Conservation (phyloP, 2,113 vertebrate species). For the Piaya cayana region DNA sequence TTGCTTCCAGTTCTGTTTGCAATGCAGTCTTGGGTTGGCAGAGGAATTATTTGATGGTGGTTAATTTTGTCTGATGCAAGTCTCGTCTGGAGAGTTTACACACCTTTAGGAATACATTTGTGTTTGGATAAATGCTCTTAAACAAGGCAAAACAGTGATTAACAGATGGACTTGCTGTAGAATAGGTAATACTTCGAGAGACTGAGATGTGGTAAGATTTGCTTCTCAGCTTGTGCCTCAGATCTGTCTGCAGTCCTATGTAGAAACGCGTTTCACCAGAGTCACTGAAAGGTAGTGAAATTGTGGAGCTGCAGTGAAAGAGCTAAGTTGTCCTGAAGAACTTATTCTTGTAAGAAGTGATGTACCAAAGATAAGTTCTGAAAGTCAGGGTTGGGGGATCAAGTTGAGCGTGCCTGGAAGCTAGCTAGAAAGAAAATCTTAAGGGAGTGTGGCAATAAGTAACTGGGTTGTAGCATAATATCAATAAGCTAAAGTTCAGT, state of each 20-base stretch:
- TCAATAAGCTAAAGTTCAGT: neutral
- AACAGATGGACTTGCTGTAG: neutral
- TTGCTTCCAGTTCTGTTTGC: neutral
- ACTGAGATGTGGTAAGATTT: too few relatives aligned
- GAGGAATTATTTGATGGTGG: neutral
- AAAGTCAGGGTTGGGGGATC: neutral
- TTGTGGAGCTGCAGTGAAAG: neutral
- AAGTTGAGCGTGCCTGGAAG: neutral
- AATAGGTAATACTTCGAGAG: neutral
- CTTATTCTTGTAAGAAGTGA: neutral
- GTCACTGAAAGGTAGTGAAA: neutral
- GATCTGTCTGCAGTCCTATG: neutral
- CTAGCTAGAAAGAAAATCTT: neutral
- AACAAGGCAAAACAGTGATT: neutral
- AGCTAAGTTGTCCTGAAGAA: neutral
- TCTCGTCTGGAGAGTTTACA: neutral
- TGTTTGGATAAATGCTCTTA: neutral
- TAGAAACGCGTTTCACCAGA: neutral
- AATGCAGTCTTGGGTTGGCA: fast-evolving
- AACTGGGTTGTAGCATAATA: neutral
- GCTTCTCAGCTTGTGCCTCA: neutral
- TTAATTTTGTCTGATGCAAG: neutral
- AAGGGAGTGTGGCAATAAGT: neutral
- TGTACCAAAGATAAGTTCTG: neutral
- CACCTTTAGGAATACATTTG: neutral